Conservation (phyloP, 2,797 vertebrate genomes). For the Halcyon chelicuti region DNA sequence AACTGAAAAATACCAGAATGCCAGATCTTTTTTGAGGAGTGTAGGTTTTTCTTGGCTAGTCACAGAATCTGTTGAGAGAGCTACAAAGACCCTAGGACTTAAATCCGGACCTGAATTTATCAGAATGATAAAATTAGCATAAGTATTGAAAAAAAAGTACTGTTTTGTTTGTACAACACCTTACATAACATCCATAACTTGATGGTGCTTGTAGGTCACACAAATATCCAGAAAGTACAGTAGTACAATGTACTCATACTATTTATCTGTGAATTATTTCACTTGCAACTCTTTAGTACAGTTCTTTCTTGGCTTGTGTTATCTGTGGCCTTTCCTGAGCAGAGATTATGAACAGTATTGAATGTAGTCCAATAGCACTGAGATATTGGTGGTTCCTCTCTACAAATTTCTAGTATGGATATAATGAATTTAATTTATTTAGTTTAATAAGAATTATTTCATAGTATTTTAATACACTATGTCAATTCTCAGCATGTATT, state of each 20-base stretch:
- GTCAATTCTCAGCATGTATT: background rate
- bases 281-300: background rate
- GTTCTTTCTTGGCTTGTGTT: background rate
- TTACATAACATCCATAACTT: background rate
- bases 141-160: background rate
- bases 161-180: background rate
- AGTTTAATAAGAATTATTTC: background rate
- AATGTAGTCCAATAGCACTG: background rate
- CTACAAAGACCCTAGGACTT: background rate
- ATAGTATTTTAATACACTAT: background rate
- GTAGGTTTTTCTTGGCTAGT: slow-evolving; percentile 29
- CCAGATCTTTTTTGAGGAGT: slow-evolving; percentile 4
- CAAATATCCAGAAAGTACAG: background rate
- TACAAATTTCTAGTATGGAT: background rate
- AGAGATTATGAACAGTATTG: background rate
- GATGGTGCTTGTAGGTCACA: background rate
- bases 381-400: background rate
- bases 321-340: background rate
- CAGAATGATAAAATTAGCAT: background rate
- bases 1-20: slow-evolving; percentile 24
- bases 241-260: background rate
- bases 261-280: background rate
- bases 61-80: slow-evolving; percentile 9
- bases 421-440: background rate
- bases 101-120: slow-evolving; percentile 11